These are phyloP conservation scores for Drosophila emarginata DNA, from an alignment of 2,888 invertebrate species.

Conservation along the genomic window DNA sequence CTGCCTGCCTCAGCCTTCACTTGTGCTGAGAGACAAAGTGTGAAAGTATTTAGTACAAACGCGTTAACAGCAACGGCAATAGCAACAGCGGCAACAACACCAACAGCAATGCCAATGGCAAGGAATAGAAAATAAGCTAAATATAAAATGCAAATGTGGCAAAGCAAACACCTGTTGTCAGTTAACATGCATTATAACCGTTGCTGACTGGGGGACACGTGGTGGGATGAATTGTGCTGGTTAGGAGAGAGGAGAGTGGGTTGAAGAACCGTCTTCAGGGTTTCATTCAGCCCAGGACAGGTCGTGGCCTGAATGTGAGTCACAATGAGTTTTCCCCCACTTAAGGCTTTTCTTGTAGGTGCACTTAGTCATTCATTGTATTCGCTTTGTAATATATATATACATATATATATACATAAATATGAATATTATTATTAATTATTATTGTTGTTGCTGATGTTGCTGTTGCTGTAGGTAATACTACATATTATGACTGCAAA, in stretches of 20 bases:
- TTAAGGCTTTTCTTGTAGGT: neutral
- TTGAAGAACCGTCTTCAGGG: neutral
- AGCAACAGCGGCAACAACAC: constrained; percentile 12
- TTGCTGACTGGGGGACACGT: neutral
- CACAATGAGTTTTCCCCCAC: neutral
- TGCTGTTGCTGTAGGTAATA: neutral
- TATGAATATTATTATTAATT: constrained; percentile 8
- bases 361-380: neutral
- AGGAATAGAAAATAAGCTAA: constrained; percentile 33
- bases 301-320: constrained; percentile 2
- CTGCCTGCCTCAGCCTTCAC: neutral
- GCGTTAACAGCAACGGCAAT: constrained; percentile 51
- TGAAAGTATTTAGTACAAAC: constrained; percentile 71
- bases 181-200: constrained; percentile 47
- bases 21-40: constrained; percentile 46
- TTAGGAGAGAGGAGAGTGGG: neutral
- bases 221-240: too few species aligned
- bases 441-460: neutral
- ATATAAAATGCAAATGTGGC: constrained; percentile 49
- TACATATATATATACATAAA: neutral
- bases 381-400: constrained; percentile 2
- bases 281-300: constrained; percentile 4
- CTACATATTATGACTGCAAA: constrained; percentile 5
- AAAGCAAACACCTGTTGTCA: constrained; percentile 69
- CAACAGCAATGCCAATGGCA: constrained; percentile 15